phyloP scores from a whole-genome alignment of 2,888 invertebrate species.

The Xestia sexstrigata region DNA sequence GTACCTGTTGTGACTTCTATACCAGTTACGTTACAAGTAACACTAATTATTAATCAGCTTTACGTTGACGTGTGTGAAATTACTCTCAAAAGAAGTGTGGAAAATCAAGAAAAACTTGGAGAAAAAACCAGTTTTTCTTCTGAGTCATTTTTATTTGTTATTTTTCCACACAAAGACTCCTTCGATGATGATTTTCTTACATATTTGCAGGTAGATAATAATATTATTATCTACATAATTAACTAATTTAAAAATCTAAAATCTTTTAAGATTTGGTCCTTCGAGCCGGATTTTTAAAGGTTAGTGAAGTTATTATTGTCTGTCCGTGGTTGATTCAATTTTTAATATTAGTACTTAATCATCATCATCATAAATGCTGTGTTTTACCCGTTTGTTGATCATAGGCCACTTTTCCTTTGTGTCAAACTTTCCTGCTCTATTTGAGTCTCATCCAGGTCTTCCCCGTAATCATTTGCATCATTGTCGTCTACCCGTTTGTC shows the following conservation, averaged over 20 bases:
- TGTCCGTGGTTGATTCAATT: neutral
- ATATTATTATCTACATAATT: no score
- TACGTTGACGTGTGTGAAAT: neutral
- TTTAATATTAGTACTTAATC: neutral
- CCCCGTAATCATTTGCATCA: neutral
- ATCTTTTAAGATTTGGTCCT: neutral
- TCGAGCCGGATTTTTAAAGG: neutral
- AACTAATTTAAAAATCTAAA: no score
- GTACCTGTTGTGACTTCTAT: neutral
- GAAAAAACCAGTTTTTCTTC: neutral
- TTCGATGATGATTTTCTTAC: neutral
- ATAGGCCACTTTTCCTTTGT: neutral
- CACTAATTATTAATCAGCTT: slow-evolving; percentile 21
- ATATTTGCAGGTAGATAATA: neutral
- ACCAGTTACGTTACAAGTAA: slow-evolving; percentile 1
- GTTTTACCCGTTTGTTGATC: neutral
- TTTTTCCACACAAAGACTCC: neutral
- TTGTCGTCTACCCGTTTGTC: neutral
- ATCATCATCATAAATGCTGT: neutral
- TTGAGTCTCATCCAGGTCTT: neutral
- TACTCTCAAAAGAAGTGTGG: neutral
- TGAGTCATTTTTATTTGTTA: neutral
- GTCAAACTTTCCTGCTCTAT: neutral
- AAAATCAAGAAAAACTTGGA: neutral
- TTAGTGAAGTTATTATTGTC: no score